Conservation (phyloP, 2,888 invertebrate genomes). For the Beris chalybata region DNA sequence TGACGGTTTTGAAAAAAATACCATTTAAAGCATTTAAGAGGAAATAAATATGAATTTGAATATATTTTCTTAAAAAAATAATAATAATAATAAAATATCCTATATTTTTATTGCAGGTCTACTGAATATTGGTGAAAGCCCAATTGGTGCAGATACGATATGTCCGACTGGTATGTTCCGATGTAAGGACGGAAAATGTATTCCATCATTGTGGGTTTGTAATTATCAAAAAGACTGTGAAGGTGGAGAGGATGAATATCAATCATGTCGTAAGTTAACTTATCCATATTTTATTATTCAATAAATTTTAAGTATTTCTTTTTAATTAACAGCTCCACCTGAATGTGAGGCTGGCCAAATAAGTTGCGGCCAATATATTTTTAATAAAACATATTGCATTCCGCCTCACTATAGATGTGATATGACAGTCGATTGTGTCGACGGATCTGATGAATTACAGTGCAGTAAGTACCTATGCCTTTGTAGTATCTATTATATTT, state of each 20-base stretch:
- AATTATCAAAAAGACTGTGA: constrained; percentile 95
- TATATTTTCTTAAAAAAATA: no score
- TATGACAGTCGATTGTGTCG: constrained; percentile 92
- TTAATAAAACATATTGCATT: constrained; percentile 95
- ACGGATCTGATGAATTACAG: constrained; percentile 92
- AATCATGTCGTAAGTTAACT: constrained; percentile 80
- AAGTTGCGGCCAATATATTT: constrained; percentile 90
- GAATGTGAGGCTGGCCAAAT: constrained; percentile 91
- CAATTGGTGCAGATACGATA: constrained; percentile 51
- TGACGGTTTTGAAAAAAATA: no score
- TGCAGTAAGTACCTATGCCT: constrained; percentile 77
- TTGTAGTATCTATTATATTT: constrained; percentile 13
- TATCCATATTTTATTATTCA: neutral
- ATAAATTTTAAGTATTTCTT: neutral
- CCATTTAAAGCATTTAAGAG: no score
- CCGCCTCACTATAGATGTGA: constrained; percentile 93
- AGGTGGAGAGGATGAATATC: constrained; percentile 88
- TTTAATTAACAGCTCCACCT: constrained; percentile 74
- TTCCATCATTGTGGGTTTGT: constrained; percentile 83
- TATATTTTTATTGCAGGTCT: constrained; percentile 20
- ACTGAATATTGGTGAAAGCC: constrained; percentile 42
- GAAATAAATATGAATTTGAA: no score
- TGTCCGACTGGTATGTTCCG: constrained; percentile 79
- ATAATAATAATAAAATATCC: no score
- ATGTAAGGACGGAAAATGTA: constrained; percentile 86